Percentiles rank a stretch among this genome's conserved stretches.
These are phyloP conservation scores for Ciconia boyciana DNA, from an alignment of 2,113 vertebrate genomes.

Conservation along the genomic window DNA sequence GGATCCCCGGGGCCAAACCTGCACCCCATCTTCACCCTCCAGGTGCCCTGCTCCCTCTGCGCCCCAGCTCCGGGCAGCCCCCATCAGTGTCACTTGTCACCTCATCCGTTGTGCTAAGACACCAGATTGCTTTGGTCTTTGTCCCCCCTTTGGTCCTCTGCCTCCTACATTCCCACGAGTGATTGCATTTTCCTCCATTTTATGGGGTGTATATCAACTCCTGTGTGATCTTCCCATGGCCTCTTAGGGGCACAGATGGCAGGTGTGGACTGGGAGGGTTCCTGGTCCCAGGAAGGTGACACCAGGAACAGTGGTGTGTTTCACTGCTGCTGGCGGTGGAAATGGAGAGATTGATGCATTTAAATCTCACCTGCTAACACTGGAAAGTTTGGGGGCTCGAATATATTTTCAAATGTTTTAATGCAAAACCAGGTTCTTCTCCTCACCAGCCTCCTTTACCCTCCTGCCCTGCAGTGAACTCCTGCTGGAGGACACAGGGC, in stretches of 20 bases:
- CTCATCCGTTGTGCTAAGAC: neutral
- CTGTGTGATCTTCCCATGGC: fast-evolving
- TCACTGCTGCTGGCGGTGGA: neutral
- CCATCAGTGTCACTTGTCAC: neutral
- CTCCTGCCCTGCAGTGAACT: fast-evolving
- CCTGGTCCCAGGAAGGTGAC: neutral
- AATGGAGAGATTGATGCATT: neutral
- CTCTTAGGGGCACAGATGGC: neutral
- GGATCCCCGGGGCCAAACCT: neutral
- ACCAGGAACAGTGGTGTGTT: fast-evolving
- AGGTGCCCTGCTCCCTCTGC: neutral
- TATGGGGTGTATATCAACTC: neutral
- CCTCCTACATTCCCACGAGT: neutral
- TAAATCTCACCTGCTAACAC: neutral
- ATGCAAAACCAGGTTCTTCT: neutral
- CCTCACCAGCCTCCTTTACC: neutral
- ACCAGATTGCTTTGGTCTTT: neutral
- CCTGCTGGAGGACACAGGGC: neutral
- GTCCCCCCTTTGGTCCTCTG: neutral
- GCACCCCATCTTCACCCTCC: neutral
- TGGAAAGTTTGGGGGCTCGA: neutral
- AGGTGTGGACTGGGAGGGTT: neutral
- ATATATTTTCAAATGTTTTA: neutral
- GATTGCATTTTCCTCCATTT: neutral
- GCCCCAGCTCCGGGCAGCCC: neutral